phyloP scores from a whole-genome alignment of 1,140 invertebrate species.

The Caerostris extrusa region DNA sequence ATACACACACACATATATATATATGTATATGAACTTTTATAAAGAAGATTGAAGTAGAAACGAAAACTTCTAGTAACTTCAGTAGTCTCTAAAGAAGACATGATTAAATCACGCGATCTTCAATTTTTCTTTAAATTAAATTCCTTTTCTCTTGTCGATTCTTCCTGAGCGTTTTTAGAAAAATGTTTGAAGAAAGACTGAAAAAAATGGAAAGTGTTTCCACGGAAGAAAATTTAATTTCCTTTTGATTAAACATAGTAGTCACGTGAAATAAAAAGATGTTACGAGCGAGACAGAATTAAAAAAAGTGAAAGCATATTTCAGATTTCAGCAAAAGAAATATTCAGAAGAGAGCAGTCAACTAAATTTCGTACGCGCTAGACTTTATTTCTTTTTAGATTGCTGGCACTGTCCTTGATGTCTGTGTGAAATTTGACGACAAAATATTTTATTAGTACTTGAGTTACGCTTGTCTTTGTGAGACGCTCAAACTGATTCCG shows the following conservation, averaged over 20 bases:
- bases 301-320: neutral
- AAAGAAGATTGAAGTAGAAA: neutral
- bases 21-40: too few species aligned
- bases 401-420: too few species aligned
- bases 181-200: neutral
- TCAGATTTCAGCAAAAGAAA: too few species aligned
- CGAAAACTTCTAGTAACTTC: neutral
- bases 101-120: conserved; percentile 24
- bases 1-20: too few species aligned
- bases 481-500: too few species aligned
- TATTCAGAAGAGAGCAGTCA: too few species aligned
- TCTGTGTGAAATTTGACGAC: too few species aligned
- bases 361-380: too few species aligned
- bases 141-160: neutral
- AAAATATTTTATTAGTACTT: too few species aligned
- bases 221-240: conserved; percentile 8
- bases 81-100: neutral
- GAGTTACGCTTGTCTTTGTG: too few species aligned
- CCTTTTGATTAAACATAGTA: neutral
- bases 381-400: too few species aligned
- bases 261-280: conserved; percentile 21
- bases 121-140: conserved; percentile 10
- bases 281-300: neutral
- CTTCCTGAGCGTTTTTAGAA: neutral
- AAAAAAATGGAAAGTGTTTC: neutral